Evolutionary conservation across 2,797 vertebrate species (phyloP).

Genomic region (Ceyx erithaca): DNA sequence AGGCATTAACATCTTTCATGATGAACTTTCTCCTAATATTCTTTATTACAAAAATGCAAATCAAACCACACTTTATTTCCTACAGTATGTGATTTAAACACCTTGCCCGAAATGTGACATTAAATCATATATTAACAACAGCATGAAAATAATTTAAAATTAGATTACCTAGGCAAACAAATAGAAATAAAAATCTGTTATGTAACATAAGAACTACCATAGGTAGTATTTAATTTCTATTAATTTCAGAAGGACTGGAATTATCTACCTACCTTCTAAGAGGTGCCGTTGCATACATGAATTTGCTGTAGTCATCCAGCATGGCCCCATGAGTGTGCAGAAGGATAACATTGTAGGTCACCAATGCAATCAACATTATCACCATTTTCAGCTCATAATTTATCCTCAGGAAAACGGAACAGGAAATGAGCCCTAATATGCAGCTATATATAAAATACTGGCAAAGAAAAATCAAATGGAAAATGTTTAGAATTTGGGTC

Average conservation of each 20-base stretch:
- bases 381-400: conserved; percentile 95
- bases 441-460: conserved; percentile 97
- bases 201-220: neutral
- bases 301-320: conserved; percentile 90
- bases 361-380: conserved; percentile 90
- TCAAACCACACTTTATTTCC: too few species aligned
- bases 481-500: neutral
- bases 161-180: neutral
- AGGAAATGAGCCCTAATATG: conserved; percentile 92
- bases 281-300: conserved; percentile 83
- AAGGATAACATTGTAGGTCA: conserved; percentile 90
- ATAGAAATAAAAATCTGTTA: neutral
- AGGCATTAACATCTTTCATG: neutral
- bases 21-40: too few species aligned
- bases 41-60: too few species aligned
- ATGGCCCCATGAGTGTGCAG: conserved; percentile 89
- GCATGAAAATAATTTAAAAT: neutral
- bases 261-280: conserved; percentile 84
- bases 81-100: too few species aligned
- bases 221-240: neutral
- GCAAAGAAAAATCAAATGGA: neutral
- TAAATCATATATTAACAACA: neutral
- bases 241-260: neutral
- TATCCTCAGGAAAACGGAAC: conserved; percentile 94
- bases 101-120: neutral